Evolutionary conservation across 2,888 invertebrate species (phyloP).

Genomic region (Mechanitis mazaeus): DNA sequence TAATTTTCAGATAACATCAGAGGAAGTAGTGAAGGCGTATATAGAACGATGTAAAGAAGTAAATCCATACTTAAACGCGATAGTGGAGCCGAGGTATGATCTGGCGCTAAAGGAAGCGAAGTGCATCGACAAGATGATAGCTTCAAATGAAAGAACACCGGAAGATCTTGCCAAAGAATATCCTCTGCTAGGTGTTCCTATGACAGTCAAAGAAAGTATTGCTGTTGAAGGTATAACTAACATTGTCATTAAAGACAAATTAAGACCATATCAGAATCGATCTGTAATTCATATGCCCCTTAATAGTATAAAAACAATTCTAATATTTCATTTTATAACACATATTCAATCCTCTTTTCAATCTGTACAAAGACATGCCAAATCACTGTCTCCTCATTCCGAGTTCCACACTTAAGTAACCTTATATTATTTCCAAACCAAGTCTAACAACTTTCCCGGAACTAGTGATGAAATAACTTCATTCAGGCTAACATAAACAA

Average conservation of each 20-base stretch:
- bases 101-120: slow-evolving; percentile 85
- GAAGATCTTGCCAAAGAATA: slow-evolving; percentile 80
- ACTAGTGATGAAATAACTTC: too few relatives aligned
- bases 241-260: too few relatives aligned
- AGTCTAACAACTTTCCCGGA: too few relatives aligned
- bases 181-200: slow-evolving; percentile 88
- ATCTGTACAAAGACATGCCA: too few relatives aligned
- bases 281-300: too few relatives aligned
- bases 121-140: slow-evolving; percentile 81
- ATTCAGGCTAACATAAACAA: neutral
- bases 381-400: too few relatives aligned
- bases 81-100: slow-evolving; percentile 86
- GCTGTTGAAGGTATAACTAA: slow-evolving; percentile 79
- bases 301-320: too few relatives aligned
- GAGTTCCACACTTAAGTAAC: too few relatives aligned
- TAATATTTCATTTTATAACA: too few relatives aligned
- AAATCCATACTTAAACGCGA: slow-evolving; percentile 86
- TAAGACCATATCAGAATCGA: too few relatives aligned
- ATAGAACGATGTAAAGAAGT: slow-evolving; percentile 86
- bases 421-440: too few relatives aligned
- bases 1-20: slow-evolving; percentile 79
- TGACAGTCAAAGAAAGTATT: slow-evolving; percentile 90
- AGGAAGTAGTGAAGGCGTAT: slow-evolving; percentile 82
- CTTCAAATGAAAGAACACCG: slow-evolving; percentile 70
- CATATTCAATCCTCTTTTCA: too few relatives aligned